These are phyloP conservation scores for Nasonia vitripennis DNA, from an alignment of 1,140 invertebrate species.

Conservation along the genomic window DNA sequence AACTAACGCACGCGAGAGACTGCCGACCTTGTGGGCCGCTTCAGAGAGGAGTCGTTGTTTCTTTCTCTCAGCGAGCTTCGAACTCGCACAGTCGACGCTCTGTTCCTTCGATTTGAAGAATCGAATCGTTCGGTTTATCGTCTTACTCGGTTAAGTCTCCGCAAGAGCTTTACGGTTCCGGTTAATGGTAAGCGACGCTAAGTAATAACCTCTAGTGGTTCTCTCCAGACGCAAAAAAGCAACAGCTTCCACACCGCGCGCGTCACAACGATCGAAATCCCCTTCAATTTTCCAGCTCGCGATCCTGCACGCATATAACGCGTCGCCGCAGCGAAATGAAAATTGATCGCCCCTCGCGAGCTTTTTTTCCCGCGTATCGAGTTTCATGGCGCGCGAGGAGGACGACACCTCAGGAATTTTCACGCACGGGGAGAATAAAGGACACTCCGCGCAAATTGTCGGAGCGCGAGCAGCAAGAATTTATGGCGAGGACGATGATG, in stretches of 20 bases:
- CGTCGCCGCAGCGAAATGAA: conserved; percentile 3
- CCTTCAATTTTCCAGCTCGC: not conserved
- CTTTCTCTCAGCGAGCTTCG: too few species aligned
- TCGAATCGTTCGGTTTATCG: not conserved
- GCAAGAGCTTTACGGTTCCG: not conserved
- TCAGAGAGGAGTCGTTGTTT: not conserved
- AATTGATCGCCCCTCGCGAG: conserved; percentile 19
- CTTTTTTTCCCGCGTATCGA: conserved; percentile 20
- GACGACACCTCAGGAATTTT: conserved; percentile 42
- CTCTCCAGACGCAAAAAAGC: not conserved
- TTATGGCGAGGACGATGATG: conserved; percentile 13
- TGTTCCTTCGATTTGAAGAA: too few species aligned
- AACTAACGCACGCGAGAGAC: not conserved
- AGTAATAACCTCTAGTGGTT: conserved; percentile 7
- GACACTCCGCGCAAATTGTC: not conserved
- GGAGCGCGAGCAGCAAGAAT: not conserved
- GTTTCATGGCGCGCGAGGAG: not conserved
- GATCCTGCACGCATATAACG: not conserved
- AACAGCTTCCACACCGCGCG: not conserved
- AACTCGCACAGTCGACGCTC: too few species aligned
- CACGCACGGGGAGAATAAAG: not conserved
- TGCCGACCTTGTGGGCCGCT: not conserved
- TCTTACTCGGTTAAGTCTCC: too few species aligned
- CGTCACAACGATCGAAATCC: not conserved
- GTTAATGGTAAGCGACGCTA: not conserved